Percentiles rank a stretch among this genome's conserved stretches.
Conservation (phyloP, 2,113 vertebrate genomes). For the Lasiurus cinereus region DNA sequence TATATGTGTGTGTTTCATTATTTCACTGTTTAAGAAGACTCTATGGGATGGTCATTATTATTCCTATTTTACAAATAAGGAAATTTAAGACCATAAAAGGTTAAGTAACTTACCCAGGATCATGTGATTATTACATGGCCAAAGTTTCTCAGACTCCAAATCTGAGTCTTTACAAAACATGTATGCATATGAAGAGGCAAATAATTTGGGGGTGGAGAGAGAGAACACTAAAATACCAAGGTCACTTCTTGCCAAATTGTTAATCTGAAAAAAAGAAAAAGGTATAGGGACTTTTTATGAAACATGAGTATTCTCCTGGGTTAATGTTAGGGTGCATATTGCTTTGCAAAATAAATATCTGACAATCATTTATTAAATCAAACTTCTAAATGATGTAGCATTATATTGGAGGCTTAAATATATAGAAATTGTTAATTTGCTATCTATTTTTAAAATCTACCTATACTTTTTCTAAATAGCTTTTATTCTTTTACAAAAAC, state of each 20-base stretch:
- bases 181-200: background rate
- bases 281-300: background rate
- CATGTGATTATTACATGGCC: background rate
- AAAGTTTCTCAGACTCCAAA: background rate
- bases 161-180: background rate
- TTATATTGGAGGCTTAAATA: background rate
- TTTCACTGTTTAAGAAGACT: constrained; percentile 20
- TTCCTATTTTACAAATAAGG: background rate
- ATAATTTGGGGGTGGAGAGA: background rate
- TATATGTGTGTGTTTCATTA: background rate
- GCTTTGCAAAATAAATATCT: background rate
- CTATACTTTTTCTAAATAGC: background rate
- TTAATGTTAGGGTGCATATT: background rate
- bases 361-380: background rate
- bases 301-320: background rate
- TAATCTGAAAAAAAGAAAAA: background rate
- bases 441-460: constrained; percentile 57
- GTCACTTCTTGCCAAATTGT: background rate
- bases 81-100: constrained; percentile 37
- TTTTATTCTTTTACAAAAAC: background rate
- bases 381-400: background rate
- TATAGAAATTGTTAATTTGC: constrained; percentile 20
- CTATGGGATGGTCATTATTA: background rate
- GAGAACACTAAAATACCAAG: background rate
- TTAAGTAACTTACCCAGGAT: background rate